Evolutionary conservation across 37 sponge, comb jelly and placozoan species (phyloP).

Genomic region (Oopsacas minuta): DNA sequence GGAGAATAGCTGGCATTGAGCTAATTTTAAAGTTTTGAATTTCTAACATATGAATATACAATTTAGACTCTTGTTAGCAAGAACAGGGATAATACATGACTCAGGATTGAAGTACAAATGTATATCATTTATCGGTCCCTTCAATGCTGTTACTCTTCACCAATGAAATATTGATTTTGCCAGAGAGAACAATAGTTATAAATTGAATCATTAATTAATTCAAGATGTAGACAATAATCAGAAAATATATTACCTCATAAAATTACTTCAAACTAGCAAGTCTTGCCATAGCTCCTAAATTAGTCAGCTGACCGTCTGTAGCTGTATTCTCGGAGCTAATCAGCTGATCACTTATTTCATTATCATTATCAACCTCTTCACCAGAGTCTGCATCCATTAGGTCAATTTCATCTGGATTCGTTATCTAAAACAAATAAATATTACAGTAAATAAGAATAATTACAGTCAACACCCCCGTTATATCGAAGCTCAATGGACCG

Average conservation of each 20-base stretch:
- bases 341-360: background rate
- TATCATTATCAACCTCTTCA: background rate
- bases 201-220: too few relatives aligned
- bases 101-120: too few relatives aligned
- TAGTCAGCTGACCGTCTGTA: background rate
- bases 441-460: background rate
- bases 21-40: too few relatives aligned
- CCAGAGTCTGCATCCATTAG: background rate
- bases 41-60: too few relatives aligned
- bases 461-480: background rate
- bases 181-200: too few relatives aligned
- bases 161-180: too few relatives aligned
- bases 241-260: background rate
- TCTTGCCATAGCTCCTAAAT: background rate
- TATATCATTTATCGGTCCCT: too few relatives aligned
- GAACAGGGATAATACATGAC: too few relatives aligned
- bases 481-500: too few relatives aligned
- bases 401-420: background rate
- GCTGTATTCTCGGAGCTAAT: background rate
- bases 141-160: too few relatives aligned
- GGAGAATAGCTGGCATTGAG: too few relatives aligned
- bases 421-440: background rate
- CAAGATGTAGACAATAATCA: background rate
- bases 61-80: too few relatives aligned
- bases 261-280: background rate